These are phyloP conservation scores for Synergus laeviventris DNA, from an alignment of 2,888 invertebrate species.

Conservation along the genomic window DNA sequence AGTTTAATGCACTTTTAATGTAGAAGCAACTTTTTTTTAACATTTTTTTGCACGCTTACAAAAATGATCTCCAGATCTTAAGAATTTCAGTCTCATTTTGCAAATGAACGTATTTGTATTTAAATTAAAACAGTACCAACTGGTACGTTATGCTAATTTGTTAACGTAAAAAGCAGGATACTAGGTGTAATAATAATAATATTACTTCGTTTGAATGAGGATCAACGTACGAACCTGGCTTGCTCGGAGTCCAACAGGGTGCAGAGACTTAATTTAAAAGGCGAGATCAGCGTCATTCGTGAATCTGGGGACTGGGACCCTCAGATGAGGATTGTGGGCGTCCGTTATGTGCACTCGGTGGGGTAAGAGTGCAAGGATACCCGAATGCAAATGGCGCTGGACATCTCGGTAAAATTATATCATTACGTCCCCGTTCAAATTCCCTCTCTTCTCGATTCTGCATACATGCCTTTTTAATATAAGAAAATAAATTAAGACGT, in stretches of 20 bases:
- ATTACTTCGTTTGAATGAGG: neutral
- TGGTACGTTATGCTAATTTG: neutral
- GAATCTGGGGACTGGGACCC: conserved; percentile 37
- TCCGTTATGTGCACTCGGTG: conserved; percentile 49
- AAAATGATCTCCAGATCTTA: too few relatives aligned
- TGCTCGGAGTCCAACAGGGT: neutral
- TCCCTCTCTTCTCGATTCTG: neutral
- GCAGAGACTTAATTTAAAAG: conserved; percentile 16
- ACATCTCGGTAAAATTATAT: conserved; percentile 63
- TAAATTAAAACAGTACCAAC: neutral
- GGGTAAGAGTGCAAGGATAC: conserved; percentile 50
- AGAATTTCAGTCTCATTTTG: too few relatives aligned
- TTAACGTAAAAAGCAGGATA: neutral
- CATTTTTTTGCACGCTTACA: too few relatives aligned
- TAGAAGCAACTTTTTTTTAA: neutral
- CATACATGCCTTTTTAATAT: conserved; percentile 58
- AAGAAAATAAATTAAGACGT: conserved; percentile 68
- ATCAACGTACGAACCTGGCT: neutral
- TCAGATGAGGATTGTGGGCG: conserved; percentile 54
- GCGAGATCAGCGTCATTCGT: conserved; percentile 38
- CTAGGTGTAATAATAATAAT: neutral
- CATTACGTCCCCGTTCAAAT: conserved; percentile 56
- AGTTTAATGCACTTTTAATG: neutral
- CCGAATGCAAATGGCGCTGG: conserved; percentile 60
- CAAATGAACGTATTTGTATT: too few relatives aligned